Evolutionary conservation across 2,888 invertebrate genomes (phyloP).

Genomic region (Eupithecia inturbata): DNA sequence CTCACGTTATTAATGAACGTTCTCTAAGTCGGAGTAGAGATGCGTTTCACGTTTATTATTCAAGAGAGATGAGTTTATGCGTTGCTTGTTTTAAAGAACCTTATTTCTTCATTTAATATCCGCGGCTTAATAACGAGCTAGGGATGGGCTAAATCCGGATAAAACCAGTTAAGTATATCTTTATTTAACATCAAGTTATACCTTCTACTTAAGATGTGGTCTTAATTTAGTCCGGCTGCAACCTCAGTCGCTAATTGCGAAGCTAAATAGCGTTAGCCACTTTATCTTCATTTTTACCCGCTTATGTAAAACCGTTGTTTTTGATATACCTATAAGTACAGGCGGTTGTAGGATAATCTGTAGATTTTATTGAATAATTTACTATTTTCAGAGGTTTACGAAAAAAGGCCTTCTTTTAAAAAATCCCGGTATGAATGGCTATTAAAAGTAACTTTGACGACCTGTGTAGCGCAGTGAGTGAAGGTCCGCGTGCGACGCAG

Average conservation of each 20-base stretch:
- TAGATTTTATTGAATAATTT: neutral
- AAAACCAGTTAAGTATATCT: neutral
- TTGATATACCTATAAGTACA: neutral
- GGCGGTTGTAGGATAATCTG: neutral
- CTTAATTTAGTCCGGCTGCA: neutral
- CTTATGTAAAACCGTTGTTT: neutral
- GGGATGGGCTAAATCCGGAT: slow-evolving; percentile 13
- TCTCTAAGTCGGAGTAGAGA: neutral
- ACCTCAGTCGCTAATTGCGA: neutral
- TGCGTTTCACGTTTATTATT: slow-evolving; percentile 27
- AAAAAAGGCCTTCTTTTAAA: too few species aligned
- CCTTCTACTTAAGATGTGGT: too few species aligned
- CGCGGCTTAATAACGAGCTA: slow-evolving; percentile 21
- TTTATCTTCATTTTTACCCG: neutral
- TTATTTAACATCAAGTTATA: neutral
- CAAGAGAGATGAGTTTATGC: slow-evolving; percentile 26
- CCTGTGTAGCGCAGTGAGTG: too few species aligned
- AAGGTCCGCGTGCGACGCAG: too few species aligned
- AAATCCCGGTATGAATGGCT: too few species aligned
- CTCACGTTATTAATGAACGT: neutral
- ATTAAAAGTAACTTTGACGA: too few species aligned
- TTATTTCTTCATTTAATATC: slow-evolving; percentile 37
- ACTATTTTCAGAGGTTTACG: too few species aligned
- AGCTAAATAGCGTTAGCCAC: neutral
- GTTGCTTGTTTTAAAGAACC: slow-evolving; percentile 26